phyloP scores from a whole-genome alignment of 1,140 invertebrate genomes.

The Drosophila sturtevanti region DNA sequence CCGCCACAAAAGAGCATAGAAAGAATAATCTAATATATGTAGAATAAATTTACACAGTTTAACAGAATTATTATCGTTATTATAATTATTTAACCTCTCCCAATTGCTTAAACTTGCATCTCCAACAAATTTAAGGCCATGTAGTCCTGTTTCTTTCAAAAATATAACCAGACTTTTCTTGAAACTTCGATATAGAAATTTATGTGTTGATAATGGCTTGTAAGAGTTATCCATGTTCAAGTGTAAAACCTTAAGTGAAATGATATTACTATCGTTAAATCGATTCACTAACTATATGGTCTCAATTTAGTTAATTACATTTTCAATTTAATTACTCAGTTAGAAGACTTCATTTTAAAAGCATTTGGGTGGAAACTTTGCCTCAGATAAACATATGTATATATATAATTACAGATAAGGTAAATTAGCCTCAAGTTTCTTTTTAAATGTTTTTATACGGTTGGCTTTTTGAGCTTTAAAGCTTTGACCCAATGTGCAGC shows the following conservation, averaged over 20 bases:
- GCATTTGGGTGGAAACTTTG: not conserved
- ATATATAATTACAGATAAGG: constrained; percentile 1
- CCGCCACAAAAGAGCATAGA: constrained; percentile 85
- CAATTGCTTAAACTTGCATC: constrained; percentile 85
- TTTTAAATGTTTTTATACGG: not conserved
- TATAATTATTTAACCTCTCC: constrained; percentile 85
- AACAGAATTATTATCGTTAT: too few species aligned
- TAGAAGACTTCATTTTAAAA: not conserved
- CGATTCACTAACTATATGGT: not conserved
- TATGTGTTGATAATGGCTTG: constrained; percentile 14
- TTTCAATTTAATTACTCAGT: not conserved
- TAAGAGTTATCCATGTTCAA: constrained; percentile 31
- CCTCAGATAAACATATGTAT: not conserved
- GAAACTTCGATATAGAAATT: constrained; percentile 43
- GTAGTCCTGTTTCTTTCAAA: constrained; percentile 86
- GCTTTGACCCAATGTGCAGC: constrained; percentile 13
- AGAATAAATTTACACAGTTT: too few species aligned
- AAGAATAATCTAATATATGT: constrained; percentile 67
- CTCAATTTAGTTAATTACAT: constrained; percentile 1
- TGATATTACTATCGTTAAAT: not conserved
- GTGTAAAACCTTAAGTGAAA: constrained; percentile 3
- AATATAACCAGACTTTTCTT: constrained; percentile 83
- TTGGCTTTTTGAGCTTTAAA: constrained; percentile 25
- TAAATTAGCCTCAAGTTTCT: not conserved
- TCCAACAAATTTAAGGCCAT: constrained; percentile 90